Evolutionary conservation across 1,140 invertebrate genomes (phyloP).

Genomic region (Caenorhabditis briggsae): DNA sequence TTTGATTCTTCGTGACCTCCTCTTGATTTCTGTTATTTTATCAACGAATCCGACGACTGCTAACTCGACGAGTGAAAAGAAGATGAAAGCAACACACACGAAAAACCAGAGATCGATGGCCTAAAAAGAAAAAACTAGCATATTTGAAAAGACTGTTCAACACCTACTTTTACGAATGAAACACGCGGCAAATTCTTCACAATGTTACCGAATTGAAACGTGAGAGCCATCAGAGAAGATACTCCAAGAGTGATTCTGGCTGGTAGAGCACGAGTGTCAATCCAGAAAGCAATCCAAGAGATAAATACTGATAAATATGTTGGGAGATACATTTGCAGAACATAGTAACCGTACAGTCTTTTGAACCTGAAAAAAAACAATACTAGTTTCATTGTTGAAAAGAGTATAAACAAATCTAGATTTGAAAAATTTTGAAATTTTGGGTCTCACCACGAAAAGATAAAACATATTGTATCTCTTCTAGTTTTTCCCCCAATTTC

Average conservation of each 20-base stretch:
- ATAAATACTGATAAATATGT: slow-evolving; percentile 78
- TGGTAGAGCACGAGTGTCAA: slow-evolving; percentile 79
- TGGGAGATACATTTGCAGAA: slow-evolving; percentile 80
- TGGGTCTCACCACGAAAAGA: too few species aligned
- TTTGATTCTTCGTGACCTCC: slow-evolving; percentile 50
- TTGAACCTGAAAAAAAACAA: slow-evolving; percentile 80
- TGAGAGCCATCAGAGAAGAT: slow-evolving; percentile 71
- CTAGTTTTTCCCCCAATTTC: too few species aligned
- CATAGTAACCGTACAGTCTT: slow-evolving; percentile 79
- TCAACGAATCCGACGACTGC: slow-evolving; percentile 78
- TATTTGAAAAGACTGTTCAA: slow-evolving; percentile 1
- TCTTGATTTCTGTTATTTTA: slow-evolving; percentile 65
- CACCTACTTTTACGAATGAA: slow-evolving; percentile 73
- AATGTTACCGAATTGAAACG: slow-evolving; percentile 73
- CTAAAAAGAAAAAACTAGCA: slow-evolving; percentile 67
- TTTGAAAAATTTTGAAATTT: too few species aligned
- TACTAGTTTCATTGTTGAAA: too few species aligned
- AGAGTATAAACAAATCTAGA: too few species aligned
- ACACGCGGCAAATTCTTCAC: slow-evolving; percentile 75
- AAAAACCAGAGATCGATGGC: slow-evolving; percentile 79
- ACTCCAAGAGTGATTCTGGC: slow-evolving; percentile 79
- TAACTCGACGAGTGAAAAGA: slow-evolving; percentile 79
- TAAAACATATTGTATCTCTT: too few species aligned
- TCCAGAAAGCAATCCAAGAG: slow-evolving; percentile 79
- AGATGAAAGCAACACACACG: slow-evolving; percentile 79